A percentile compares a stretch with the other conserved stretches of the same genome.
Conservation (phyloP, 2,113 vertebrate genomes). For the Callipepla squamata region DNA sequence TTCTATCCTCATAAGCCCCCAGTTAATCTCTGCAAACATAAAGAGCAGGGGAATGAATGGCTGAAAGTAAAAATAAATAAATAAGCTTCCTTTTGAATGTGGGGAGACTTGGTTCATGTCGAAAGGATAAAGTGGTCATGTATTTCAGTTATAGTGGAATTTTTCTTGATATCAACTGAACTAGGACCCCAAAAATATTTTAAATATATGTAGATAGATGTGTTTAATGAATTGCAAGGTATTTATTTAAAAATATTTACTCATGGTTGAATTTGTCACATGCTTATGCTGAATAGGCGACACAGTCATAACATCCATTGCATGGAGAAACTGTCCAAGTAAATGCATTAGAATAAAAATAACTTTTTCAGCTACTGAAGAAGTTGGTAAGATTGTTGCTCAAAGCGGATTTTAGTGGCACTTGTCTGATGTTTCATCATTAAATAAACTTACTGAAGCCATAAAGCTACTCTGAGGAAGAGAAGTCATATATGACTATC, state of each 20-base stretch:
- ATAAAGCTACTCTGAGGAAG: not conserved
- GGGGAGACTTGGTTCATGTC: not conserved
- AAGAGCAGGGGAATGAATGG: not conserved
- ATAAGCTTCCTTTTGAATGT: not conserved
- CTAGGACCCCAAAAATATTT: not conserved
- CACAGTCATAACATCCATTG: not conserved
- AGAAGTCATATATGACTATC: not conserved
- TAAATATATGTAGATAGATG: too few relatives aligned
- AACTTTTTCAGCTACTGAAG: not conserved
- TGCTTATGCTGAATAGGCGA: not conserved
- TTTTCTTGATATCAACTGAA: not conserved
- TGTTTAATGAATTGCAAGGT: not conserved
- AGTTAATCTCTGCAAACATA: not conserved
- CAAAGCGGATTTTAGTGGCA: not conserved
- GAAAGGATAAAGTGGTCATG: not conserved
- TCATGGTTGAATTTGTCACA: not conserved
- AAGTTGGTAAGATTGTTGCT: not conserved
- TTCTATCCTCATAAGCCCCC: not conserved
- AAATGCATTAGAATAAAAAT: not conserved
- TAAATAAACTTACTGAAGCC: not conserved
- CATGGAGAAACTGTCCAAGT: not conserved
- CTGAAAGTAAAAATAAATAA: not conserved
- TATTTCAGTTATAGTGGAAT: not conserved
- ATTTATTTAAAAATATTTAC: not conserved
- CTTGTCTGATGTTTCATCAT: not conserved